Base-by-base conservation (phyloP, 1,140 invertebrate genomes). In the Calliphora vicina region DNA sequence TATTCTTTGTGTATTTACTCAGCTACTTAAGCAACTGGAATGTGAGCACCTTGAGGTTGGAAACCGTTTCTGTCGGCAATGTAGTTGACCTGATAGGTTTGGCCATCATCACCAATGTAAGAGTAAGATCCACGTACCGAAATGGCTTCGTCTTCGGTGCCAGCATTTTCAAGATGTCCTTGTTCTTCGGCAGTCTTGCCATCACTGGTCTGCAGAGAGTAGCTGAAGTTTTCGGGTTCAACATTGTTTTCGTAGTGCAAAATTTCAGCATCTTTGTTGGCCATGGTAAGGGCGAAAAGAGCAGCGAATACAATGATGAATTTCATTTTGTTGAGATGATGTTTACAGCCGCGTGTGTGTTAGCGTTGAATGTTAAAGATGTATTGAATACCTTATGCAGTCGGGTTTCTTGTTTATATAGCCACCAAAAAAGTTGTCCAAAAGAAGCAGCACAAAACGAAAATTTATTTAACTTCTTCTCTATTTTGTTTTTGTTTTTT, bases 81-180 rank as follows among this genome's bases (percentile, higher is more conserved):
- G 90, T 95, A 95, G 45, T 91, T 92, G 27, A 95, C 85, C 27
- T 91, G 90, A 84, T 94, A 92, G 25, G 93, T 92, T 50, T 92
- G 89, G 74, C 94, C 94, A 84, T 95, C 93, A 67, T 94, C 93
- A 23, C 93, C 93, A 23, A 92, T 92, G 91, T 95, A 95, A 42
- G 91, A 91, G 89, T 93, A 94, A 6, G 92, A 92, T 0, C 94
- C 94, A 84, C 93, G 91, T 10, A 92, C 92, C 17, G 93, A 92
- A 84, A 93, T 88, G 15, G 92, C 91, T 85, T 93, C 92, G 13
- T 92, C 91, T 81, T 94, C 92, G 81, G 92, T 92, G 9, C 92
- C 93, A 83, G 92, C 89, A 85, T 94, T 94, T 87, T 94, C 71
- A 42, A 83, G 25, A 5, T 82, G 57, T 78, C 84, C 94, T 72